Conservation (phyloP, 2,113 vertebrate genomes). For the Eurystomus gularis region DNA sequence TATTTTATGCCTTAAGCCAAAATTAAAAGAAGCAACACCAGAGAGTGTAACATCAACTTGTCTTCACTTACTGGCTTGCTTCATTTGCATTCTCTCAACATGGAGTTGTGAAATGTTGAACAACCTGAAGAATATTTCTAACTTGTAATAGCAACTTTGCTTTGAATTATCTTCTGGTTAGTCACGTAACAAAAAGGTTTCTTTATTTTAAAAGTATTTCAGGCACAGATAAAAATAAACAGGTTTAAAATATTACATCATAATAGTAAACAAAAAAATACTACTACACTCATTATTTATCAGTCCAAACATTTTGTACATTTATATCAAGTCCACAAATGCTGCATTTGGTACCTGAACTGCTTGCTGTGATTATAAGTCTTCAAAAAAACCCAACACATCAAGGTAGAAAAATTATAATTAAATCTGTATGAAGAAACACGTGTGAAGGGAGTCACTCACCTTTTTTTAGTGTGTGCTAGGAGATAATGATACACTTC, state of each 20-base stretch:
- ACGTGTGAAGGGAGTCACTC: neutral
- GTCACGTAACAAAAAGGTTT: neutral
- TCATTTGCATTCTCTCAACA: conserved; percentile 13
- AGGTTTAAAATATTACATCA: neutral
- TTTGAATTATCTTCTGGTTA: neutral
- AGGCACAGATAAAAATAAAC: neutral
- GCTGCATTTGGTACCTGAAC: neutral
- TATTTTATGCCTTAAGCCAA: conserved; percentile 32
- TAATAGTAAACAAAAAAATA: neutral
- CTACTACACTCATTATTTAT: neutral
- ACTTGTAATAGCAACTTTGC: neutral
- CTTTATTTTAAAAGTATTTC: neutral
- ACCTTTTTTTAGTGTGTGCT: neutral
- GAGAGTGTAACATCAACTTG: conserved; percentile 24
- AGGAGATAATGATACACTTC: neutral
- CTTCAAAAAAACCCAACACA: neutral
- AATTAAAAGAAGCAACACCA: conserved; percentile 27
- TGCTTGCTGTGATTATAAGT: neutral
- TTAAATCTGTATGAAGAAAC: neutral
- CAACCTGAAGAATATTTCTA: conserved; percentile 12
- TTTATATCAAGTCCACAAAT: neutral
- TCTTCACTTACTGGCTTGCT: conserved; percentile 10
- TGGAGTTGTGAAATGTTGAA: conserved; percentile 14
- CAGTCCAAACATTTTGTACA: neutral
- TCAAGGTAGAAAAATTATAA: neutral